Conservation (phyloP, 35 echinoderm and acorn worm genomes). For the Ptychodera flava region DNA sequence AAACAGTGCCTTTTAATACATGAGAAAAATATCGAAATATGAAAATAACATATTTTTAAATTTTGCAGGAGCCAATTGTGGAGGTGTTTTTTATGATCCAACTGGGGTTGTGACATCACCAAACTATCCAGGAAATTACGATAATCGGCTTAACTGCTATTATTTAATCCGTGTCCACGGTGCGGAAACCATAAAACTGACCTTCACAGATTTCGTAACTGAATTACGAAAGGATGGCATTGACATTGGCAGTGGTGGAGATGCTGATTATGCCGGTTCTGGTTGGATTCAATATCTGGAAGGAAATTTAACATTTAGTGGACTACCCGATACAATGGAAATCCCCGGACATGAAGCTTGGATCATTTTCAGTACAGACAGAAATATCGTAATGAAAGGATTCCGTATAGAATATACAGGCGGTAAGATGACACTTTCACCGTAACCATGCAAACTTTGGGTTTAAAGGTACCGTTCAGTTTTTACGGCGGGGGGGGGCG, state of each 20-base stretch:
- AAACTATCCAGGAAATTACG: conserved; percentile 24
- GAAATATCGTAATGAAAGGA: conserved; percentile 35
- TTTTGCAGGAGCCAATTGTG: conserved; percentile 41
- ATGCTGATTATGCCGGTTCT: not conserved
- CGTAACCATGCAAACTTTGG: too few relatives aligned
- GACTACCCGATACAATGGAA: conserved; percentile 13
- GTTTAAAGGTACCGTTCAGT: too few relatives aligned
- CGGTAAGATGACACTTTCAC: too few relatives aligned
- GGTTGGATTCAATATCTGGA: conserved; percentile 5
- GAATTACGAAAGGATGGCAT: conserved; percentile 28
- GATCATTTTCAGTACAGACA: conserved; percentile 47
- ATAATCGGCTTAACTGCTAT: conserved; percentile 7
- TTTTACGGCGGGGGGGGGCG: too few relatives aligned
- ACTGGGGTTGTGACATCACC: conserved; percentile 15
- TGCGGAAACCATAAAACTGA: conserved; percentile 37
- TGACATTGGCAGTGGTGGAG: not conserved
- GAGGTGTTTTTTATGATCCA: not conserved
- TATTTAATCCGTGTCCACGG: conserved; percentile 33
- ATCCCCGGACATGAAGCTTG: conserved; percentile 16
- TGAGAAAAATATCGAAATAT: not conserved
- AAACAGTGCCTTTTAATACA: not conserved
- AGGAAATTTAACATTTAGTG: conserved; percentile 27
- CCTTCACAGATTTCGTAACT: conserved; percentile 13
- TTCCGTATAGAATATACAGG: conserved; percentile 26
- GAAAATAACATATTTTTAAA: not conserved